These are phyloP conservation scores for Drymodes brunneopygia DNA, from an alignment of 2,113 vertebrate species.

Conservation along the genomic window DNA sequence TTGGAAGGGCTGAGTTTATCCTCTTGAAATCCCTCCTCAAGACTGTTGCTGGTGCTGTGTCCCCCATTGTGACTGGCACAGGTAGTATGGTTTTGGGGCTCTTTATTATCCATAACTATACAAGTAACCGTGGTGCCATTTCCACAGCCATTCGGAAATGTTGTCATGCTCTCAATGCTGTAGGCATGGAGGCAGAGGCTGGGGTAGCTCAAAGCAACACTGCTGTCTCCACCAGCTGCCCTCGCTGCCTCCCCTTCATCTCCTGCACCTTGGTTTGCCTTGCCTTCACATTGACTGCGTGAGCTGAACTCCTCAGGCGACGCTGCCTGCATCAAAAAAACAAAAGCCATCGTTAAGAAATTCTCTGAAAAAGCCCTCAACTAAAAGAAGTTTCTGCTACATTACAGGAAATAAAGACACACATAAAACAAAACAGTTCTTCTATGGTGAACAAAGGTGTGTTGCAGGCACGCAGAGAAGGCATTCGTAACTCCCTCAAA, in stretches of 20 bases:
- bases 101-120: conserved; percentile 63
- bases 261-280: conserved; percentile 34
- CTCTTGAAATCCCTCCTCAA: conserved; percentile 69
- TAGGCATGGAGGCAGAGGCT: conserved; percentile 19
- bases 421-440: rapidly evolving
- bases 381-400: not conserved
- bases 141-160: conserved; percentile 62
- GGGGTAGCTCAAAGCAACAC: conserved; percentile 53
- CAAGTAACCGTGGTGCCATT: conserved; percentile 39
- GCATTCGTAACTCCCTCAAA: not conserved
- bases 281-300: conserved; percentile 42
- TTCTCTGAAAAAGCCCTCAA: not conserved
- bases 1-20: conserved; percentile 78
- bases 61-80: conserved; percentile 63
- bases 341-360: conserved; percentile 41
- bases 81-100: conserved; percentile 65
- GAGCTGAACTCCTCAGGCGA: conserved; percentile 68
- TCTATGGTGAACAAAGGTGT: not conserved
- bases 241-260: conserved; percentile 23
- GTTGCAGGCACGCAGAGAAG: not conserved
- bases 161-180: conserved; percentile 70
- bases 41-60: conserved; percentile 27
- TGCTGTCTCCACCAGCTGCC: conserved; percentile 34
- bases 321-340: conserved; percentile 70
- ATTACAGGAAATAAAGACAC: not conserved